Evolutionary conservation across 30 jellyfish, hydroid and myxozoan genomes (phyloP).

Genomic region (Hydractinia symbiolongicarpus): DNA sequence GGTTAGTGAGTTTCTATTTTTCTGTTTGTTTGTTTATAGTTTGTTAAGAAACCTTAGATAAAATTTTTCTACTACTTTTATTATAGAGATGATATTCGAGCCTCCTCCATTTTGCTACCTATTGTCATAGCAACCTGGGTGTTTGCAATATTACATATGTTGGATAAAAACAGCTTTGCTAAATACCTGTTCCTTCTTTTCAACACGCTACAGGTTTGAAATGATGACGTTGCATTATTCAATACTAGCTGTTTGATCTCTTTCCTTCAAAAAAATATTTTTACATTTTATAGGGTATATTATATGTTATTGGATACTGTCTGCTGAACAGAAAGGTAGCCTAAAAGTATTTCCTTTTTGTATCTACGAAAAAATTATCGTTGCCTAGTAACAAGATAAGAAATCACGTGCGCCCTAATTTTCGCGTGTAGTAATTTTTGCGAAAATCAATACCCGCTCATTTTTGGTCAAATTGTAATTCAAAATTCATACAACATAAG

Average conservation of each 20-base stretch:
- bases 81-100: slow-evolving; percentile 32
- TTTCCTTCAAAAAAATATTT: neutral
- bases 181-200: slow-evolving; percentile 37
- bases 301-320: slow-evolving; percentile 16
- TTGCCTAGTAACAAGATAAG: no score
- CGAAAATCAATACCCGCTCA: no score
- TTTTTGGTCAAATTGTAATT: no score
- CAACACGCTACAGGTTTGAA: slow-evolving; percentile 47
- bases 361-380: no score
- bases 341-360: neutral
- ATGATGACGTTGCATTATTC: neutral
- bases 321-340: slow-evolving; percentile 25
- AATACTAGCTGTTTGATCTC: no score
- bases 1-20: neutral
- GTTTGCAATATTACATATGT: slow-evolving; percentile 25
- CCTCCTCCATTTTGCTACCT: slow-evolving; percentile 21
- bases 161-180: neutral
- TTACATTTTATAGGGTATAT: slow-evolving; percentile 26
- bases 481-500: no score
- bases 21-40: neutral
- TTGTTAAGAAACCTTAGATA: neutral
- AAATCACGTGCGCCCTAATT: no score
- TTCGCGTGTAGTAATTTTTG: no score
- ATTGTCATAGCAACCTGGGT: slow-evolving; percentile 22
- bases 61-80: neutral